Evolutionary conservation across 2,797 vertebrate species (phyloP).

Genomic region (Triplophysa yarkandensis): DNA sequence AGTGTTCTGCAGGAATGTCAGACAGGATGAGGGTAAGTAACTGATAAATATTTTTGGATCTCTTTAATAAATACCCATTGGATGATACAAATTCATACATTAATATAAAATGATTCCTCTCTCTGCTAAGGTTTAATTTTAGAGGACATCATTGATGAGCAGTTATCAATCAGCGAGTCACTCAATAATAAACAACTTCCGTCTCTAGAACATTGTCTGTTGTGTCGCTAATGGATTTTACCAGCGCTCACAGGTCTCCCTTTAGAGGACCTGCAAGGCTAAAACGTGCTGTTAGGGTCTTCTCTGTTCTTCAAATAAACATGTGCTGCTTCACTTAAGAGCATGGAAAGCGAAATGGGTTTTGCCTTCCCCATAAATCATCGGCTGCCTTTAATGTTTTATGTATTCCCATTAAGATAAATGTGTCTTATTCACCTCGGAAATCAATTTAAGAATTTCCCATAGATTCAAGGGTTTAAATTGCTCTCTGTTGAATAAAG

Average conservation of each 20-base stretch:
- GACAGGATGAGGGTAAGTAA: too few relatives aligned
- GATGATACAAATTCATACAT: background rate
- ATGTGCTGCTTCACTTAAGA: slow-evolving; percentile 35
- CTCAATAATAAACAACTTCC: slow-evolving; percentile 15
- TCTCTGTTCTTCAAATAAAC: slow-evolving; percentile 41
- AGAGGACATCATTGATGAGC: background rate
- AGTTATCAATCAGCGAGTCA: slow-evolving; percentile 35
- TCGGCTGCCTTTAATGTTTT: slow-evolving; percentile 58
- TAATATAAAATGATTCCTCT: background rate
- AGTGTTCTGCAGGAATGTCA: too few relatives aligned
- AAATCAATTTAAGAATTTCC: slow-evolving; percentile 57
- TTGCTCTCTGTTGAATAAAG: slow-evolving; percentile 57
- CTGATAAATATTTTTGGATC: too few relatives aligned
- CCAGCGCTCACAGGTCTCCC: background rate
- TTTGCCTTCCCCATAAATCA: slow-evolving; percentile 34
- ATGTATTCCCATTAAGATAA: slow-evolving; percentile 59
- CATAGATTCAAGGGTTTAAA: slow-evolving; percentile 59
- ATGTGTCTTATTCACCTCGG: slow-evolving; percentile 59
- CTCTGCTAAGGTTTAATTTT: background rate
- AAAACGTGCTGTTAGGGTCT: background rate
- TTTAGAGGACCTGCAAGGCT: slow-evolving; percentile 1
- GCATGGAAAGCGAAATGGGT: slow-evolving; percentile 23
- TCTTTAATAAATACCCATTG: too few relatives aligned
- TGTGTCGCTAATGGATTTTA: slow-evolving; percentile 1
- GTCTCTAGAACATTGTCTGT: background rate